Evolutionary conservation across 2,797 vertebrate genomes (phyloP).

Genomic region (Cyclopterus lumpus): DNA sequence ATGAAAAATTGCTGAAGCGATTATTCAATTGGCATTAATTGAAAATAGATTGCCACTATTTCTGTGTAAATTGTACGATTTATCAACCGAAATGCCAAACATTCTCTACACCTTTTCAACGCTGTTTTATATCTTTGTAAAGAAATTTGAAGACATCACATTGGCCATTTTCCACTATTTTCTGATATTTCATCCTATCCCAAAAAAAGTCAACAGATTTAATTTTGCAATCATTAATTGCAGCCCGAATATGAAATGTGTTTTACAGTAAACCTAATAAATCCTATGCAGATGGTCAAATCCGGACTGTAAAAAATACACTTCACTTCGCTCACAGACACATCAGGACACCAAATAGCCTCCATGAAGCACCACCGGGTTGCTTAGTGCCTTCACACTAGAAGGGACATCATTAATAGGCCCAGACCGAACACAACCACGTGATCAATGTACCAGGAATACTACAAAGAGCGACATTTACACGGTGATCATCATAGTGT

Average conservation of each 20-base stretch:
- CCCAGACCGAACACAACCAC: conserved; percentile 21
- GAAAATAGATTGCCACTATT: neutral
- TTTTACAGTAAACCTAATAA: neutral
- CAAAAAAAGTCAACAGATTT: neutral
- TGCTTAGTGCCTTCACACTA: neutral
- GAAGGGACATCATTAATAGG: conserved; percentile 18
- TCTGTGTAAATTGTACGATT: neutral
- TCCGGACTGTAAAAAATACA: neutral
- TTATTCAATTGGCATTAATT: neutral
- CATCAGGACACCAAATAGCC: neutral
- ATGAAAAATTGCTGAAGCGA: neutral
- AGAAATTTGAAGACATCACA: neutral
- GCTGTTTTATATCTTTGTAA: neutral
- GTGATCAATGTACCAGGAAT: conserved; percentile 15
- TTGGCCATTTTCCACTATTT: neutral
- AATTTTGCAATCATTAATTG: neutral
- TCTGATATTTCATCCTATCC: neutral
- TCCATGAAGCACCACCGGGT: neutral
- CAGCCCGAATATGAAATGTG: neutral
- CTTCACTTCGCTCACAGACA: neutral
- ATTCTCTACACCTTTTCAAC: neutral
- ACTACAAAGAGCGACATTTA: neutral
- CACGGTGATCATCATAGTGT: neutral
- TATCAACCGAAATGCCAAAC: no score
- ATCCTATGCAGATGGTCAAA: neutral